phyloP scores from a whole-genome alignment of 2,797 vertebrate species.

The Microctenopoma lineatum region DNA sequence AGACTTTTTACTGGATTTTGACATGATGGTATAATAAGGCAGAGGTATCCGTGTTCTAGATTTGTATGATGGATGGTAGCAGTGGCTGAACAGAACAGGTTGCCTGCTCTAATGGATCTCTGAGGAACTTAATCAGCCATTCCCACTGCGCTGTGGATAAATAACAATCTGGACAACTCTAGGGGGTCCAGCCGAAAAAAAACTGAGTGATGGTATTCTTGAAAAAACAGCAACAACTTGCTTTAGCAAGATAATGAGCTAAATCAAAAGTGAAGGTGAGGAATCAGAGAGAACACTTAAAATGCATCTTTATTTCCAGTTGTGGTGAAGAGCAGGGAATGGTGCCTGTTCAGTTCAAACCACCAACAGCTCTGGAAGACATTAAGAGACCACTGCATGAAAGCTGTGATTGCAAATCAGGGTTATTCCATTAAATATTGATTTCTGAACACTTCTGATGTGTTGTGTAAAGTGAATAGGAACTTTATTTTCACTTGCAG shows the following conservation, averaged over 20 bases:
- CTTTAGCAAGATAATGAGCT: slow-evolving; percentile 54
- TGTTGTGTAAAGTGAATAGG: too few species aligned
- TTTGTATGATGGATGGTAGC: slow-evolving; percentile 85
- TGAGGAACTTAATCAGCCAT: slow-evolving; percentile 77
- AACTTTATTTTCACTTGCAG: too few species aligned
- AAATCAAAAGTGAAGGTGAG: slow-evolving; percentile 48
- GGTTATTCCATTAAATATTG: too few species aligned
- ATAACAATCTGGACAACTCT: slow-evolving; percentile 71
- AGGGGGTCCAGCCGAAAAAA: slow-evolving; percentile 43
- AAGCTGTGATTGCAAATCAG: too few species aligned
- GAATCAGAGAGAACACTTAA: slow-evolving; percentile 35
- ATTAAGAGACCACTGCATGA: too few species aligned
- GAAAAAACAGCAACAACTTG: slow-evolving; percentile 35
- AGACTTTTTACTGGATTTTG: slow-evolving; percentile 67
- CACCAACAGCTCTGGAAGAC: not conserved
- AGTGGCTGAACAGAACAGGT: slow-evolving; percentile 72
- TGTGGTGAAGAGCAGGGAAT: slow-evolving; percentile 37
- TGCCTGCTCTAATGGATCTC: slow-evolving; percentile 82
- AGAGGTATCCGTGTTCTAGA: slow-evolving; percentile 65
- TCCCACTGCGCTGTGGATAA: slow-evolving; percentile 71
- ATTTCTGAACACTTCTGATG: too few species aligned
- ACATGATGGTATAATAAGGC: slow-evolving; percentile 69
- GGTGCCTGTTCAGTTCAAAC: slow-evolving; percentile 31
- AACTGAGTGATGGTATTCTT: slow-evolving; percentile 51
- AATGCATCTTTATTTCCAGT: slow-evolving; percentile 30